phyloP scores from a whole-genome alignment of 2,888 invertebrate genomes.

The Cinara cedri region DNA sequence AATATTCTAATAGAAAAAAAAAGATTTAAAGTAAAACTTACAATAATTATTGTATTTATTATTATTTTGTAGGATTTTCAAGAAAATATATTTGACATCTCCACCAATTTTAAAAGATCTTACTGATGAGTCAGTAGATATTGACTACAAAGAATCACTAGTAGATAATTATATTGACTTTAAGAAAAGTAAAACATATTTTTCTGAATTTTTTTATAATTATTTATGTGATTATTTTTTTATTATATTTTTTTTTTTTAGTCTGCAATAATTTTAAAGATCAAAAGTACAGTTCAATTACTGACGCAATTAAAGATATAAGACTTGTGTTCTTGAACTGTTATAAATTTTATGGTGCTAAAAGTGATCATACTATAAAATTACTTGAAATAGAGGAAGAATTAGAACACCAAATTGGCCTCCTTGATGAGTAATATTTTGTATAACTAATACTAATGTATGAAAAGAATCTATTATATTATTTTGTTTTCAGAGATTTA shows the following conservation, averaged over 20 bases:
- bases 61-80: constrained; percentile 33
- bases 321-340: constrained; percentile 66
- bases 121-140: not conserved
- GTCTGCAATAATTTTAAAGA: constrained; percentile 60
- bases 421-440: constrained; percentile 63
- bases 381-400: constrained; percentile 64
- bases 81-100: constrained; percentile 39
- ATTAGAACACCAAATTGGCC: constrained; percentile 64
- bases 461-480: not conserved
- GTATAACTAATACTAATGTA: not conserved
- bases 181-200: constrained; percentile 61
- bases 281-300: constrained; percentile 63
- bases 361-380: constrained; percentile 63
- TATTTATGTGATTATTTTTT: not conserved
- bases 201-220: not conserved
- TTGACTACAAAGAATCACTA: constrained; percentile 64
- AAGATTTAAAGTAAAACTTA: not conserved
- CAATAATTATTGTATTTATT: not conserved
- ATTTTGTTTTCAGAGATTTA: constrained; percentile 17
- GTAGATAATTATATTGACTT: constrained; percentile 65
- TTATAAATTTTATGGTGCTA: constrained; percentile 65
- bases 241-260: constrained; percentile 58
- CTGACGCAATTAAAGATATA: constrained; percentile 65
- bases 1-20: too few species aligned
- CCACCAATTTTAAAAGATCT: constrained; percentile 36